phyloP scores from a whole-genome alignment of 2,113 vertebrate species.

The Propithecus coquereli region DNA sequence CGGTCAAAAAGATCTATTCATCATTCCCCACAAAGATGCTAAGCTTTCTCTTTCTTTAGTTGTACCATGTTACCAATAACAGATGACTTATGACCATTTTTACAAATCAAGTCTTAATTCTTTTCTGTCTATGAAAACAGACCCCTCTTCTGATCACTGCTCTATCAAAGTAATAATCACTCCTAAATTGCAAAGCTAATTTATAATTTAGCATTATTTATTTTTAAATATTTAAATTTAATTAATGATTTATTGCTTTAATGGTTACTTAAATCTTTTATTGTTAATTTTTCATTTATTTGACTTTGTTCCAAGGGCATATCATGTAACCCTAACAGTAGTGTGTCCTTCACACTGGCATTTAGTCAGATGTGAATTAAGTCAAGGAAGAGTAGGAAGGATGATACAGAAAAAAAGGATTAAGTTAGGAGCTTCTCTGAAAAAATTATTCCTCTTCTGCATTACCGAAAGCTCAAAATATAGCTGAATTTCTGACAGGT shows the following conservation, averaged over 20 bases:
- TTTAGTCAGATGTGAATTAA: not conserved
- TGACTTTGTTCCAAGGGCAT: not conserved
- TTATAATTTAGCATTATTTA: not conserved
- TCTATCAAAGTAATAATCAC: not conserved
- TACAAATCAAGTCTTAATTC: not conserved
- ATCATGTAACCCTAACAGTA: not conserved
- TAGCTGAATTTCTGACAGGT: not conserved
- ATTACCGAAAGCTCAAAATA: not conserved
- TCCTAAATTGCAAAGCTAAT: not conserved
- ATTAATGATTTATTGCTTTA: not conserved
- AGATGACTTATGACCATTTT: not conserved
- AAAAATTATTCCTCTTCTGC: not conserved
- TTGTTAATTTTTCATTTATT: constrained; percentile 18
- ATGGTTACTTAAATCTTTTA: not conserved
- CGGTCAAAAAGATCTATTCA: not conserved
- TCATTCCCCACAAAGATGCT: not conserved
- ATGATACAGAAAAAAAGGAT: not conserved
- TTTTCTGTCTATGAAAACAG: not conserved
- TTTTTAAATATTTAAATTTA: not conserved
- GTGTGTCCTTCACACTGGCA: not conserved
- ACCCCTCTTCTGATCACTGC: not conserved
- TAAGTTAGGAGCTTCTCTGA: not conserved
- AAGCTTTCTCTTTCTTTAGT: not conserved
- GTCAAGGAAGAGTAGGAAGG: not conserved
- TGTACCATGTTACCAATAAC: not conserved